Base-by-base conservation (phyloP, 2,888 invertebrate genomes). In the Neoascia interrupta region DNA sequence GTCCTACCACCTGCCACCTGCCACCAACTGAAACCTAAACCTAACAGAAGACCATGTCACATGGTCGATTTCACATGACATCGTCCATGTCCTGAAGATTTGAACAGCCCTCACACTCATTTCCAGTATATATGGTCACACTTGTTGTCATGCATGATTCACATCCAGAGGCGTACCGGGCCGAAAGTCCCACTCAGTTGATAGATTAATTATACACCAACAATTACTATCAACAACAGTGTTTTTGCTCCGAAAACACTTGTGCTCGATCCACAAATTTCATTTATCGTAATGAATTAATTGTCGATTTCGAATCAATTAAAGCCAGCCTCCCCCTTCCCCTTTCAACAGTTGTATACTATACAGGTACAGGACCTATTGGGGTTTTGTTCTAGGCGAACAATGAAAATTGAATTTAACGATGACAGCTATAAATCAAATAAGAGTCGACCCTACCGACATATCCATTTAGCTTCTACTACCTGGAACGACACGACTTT, bases 261-360 rank as follows among this genome's bases (percentile, higher is more conserved):
- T 69, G 49, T 39, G 13, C 41, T 28, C 51, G 39, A 49, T 56
- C 66, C 69, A 41, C 58, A 64, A 70, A 70, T 64, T 60, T 64
- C 58, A 70, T 64, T 76, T 70, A 53, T 19, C 45, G 41, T 66
- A 64, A 76, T 60, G 47, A 72, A 76, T 76, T 72, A 72, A 72
- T 76, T 76, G 70, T 60, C 70, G 64, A 76, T 76, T 70, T 21
- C 34, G 39, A 76, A 72, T 76, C 70, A 76, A 76, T 76, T 76
- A 76, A 53, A 70, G n/a, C 58, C 31, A 15, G 31, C 58, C 41
- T 11, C 64, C 26, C 28, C 36, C 45, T 13, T 37, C 43, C 21
- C 31, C 6, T 11, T 18, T 6, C 6, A 51, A n/a, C 5, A 11
- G 5, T 11, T n/a, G n/a, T n/a, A n/a, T n/a, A n/a, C n/a, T n/a